Evolutionary conservation across 2,113 vertebrate genomes (phyloP).

Genomic region (Phalacrocorax brasilianus): DNA sequence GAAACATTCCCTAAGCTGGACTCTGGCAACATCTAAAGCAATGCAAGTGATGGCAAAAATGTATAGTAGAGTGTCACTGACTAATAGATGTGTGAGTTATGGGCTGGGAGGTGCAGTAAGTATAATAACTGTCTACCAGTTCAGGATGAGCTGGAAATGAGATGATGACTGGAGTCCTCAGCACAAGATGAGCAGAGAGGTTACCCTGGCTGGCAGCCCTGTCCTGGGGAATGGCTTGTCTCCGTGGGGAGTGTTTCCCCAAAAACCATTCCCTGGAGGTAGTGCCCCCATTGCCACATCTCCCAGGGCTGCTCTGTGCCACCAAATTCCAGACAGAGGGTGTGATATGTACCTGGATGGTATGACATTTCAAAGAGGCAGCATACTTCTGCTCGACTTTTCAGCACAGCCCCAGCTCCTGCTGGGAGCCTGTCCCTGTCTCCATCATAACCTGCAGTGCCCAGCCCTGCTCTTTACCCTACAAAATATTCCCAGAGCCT

Average conservation of each 20-base stretch:
- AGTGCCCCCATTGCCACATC: background rate
- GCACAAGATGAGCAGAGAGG: background rate
- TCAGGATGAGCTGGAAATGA: background rate
- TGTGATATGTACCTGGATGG: background rate
- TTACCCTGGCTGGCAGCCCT: background rate
- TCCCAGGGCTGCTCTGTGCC: background rate
- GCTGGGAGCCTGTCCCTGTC: background rate
- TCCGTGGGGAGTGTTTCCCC: rapidly evolving
- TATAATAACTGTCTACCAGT: background rate
- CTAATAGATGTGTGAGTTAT: background rate
- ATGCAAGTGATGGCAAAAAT: background rate
- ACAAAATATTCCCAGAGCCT: background rate
- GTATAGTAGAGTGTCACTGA: background rate
- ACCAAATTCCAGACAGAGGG: background rate
- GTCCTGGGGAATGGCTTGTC: background rate
- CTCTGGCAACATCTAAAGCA: background rate
- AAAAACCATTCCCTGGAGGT: background rate
- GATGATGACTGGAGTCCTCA: background rate
- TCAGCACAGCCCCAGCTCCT: background rate
- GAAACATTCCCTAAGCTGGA: background rate
- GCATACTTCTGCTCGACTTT: background rate
- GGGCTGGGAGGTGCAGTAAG: background rate
- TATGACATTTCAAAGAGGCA: background rate
- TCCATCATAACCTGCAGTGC: background rate
- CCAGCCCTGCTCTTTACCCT: background rate